These are phyloP conservation scores for Poecilobothrus nobilitatus DNA, from an alignment of 2,888 invertebrate species.

Conservation along the genomic window DNA sequence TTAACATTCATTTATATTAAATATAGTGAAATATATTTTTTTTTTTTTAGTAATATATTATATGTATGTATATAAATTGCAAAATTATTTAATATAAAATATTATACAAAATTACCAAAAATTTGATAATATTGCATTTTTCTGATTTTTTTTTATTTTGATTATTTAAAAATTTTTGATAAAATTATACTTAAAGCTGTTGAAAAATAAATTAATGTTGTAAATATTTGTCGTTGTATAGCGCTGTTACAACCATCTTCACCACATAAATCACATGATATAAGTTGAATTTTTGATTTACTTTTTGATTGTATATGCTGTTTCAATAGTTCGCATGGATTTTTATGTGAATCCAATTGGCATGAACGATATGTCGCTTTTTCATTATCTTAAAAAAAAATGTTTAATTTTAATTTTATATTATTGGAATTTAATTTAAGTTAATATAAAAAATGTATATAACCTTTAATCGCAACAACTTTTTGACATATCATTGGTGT, in stretches of 20 bases:
- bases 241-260: constrained; percentile 37
- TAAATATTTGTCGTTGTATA: neutral
- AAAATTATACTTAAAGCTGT: neutral
- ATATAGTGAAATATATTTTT: no score
- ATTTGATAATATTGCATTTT: no score
- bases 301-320: constrained; percentile 28
- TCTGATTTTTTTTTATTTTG: neutral
- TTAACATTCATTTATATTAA: no score
- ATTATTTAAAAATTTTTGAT: neutral
- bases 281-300: constrained; percentile 20
- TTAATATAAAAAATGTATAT: constrained; percentile 12
- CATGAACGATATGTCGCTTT: constrained; percentile 38
- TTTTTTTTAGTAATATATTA: neutral
- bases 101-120: no score
- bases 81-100: neutral
- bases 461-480: constrained; percentile 40
- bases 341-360: constrained; percentile 36
- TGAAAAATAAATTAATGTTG: neutral
- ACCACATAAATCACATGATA: constrained; percentile 38
- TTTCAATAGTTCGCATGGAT: constrained; percentile 37
- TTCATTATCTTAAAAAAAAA: constrained; percentile 9
- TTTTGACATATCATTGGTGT: constrained; percentile 44
- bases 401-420: neutral
- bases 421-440: neutral
- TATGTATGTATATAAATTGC: neutral